Conservation (phyloP, 2,113 vertebrate genomes). For the Pungitius pungitius region DNA sequence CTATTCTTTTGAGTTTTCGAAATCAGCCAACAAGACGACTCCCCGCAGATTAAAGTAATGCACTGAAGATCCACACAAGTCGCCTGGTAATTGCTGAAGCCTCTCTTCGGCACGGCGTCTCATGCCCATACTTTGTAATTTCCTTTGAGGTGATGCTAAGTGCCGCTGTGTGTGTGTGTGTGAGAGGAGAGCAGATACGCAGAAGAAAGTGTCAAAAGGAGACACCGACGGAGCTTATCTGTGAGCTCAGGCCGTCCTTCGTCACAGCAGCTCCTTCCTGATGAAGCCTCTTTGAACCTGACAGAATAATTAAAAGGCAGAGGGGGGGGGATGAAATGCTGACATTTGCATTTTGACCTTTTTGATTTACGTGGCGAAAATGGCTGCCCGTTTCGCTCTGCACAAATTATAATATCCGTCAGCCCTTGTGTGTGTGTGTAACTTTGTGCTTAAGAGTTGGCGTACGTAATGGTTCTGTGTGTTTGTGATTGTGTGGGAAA, state of each 20-base stretch:
- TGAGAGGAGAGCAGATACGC: slow-evolving; percentile 48
- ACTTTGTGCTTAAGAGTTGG: slow-evolving; percentile 22
- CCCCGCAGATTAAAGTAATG: slow-evolving; percentile 21
- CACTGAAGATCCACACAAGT: slow-evolving; percentile 40
- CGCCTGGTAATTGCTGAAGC: slow-evolving; percentile 49
- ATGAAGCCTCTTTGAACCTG: slow-evolving; percentile 79
- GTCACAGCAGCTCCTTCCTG: slow-evolving; percentile 64
- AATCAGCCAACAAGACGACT: slow-evolving; percentile 5
- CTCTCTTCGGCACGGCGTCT: slow-evolving; percentile 38
- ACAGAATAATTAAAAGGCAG: slow-evolving; percentile 81
- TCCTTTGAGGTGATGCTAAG: slow-evolving; percentile 60
- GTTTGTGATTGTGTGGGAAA: slow-evolving; percentile 38
- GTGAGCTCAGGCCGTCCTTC: slow-evolving; percentile 75
- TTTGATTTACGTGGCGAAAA: slow-evolving; percentile 69
- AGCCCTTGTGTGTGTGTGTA: slow-evolving; percentile 32
- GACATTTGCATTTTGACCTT: slow-evolving; percentile 83
- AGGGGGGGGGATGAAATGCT: slow-evolving; percentile 52
- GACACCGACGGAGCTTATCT: slow-evolving; percentile 78
- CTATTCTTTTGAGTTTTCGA: slow-evolving; percentile 10
- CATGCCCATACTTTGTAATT: slow-evolving; percentile 64
- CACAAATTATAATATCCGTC: slow-evolving; percentile 57
- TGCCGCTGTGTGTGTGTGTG: slow-evolving; percentile 45
- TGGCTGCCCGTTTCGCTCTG: slow-evolving; percentile 61
- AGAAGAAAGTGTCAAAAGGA: slow-evolving; percentile 70
- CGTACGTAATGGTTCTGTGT: slow-evolving; percentile 34